phyloP scores from a whole-genome alignment of 2,888 invertebrate species.

The Corbicula japonica region DNA sequence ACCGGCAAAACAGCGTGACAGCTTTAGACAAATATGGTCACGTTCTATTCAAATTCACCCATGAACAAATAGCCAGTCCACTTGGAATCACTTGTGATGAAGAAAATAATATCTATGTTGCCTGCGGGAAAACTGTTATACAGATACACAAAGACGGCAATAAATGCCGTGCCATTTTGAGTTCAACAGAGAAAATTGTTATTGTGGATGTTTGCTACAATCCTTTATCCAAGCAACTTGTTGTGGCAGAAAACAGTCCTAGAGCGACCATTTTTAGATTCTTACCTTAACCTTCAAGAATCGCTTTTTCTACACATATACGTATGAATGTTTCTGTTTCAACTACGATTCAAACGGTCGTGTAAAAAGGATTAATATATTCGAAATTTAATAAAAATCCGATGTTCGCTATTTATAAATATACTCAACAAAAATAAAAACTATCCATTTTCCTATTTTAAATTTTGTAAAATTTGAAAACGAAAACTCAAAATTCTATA shows the following conservation, averaged over 20 bases:
- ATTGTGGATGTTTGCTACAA: neutral
- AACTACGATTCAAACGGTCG: too few relatives aligned
- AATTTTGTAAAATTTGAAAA: too few relatives aligned
- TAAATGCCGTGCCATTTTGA: neutral
- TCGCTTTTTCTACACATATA: too few relatives aligned
- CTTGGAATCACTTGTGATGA: neutral
- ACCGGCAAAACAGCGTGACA: neutral
- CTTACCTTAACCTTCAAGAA: too few relatives aligned
- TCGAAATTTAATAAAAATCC: too few relatives aligned
- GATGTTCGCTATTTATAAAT: too few relatives aligned
- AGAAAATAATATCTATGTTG: slow-evolving; percentile 5
- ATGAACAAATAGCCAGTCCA: neutral
- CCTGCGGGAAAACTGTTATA: neutral
- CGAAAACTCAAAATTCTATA: too few relatives aligned
- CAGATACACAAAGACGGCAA: slow-evolving; percentile 4
- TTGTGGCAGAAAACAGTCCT: neutral
- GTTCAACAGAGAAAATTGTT: neutral
- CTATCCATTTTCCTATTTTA: too few relatives aligned
- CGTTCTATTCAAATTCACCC: neutral
- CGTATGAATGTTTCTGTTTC: too few relatives aligned
- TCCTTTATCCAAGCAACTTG: neutral
- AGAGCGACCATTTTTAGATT: neutral
- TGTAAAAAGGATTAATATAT: too few relatives aligned
- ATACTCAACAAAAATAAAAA: too few relatives aligned
- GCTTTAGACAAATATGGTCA: neutral